Conservation (phyloP, 1,140 invertebrate genomes). For the Amphibalanus amphitrite region DNA sequence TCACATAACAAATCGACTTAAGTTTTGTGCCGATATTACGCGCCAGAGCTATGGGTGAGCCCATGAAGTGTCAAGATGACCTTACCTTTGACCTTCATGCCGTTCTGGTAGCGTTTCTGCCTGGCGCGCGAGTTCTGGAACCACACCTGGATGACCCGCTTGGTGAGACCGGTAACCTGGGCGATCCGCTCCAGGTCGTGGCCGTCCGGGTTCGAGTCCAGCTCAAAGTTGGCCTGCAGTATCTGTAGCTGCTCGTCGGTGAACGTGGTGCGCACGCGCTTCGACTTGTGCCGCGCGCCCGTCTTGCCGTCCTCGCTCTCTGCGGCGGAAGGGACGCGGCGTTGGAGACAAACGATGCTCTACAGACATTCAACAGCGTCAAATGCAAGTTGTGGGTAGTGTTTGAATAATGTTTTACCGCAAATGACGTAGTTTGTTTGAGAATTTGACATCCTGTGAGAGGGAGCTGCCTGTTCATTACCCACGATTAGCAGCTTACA, state of each 20-base stretch:
- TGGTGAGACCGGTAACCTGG: constrained; percentile 87
- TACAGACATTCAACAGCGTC: no score
- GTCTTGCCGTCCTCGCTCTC: constrained; percentile 68
- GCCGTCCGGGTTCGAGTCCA: constrained; percentile 96
- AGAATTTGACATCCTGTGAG: no score
- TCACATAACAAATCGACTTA: no score
- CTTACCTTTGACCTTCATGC: constrained; percentile 5
- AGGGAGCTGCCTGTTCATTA: no score
- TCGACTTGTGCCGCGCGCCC: constrained; percentile 81
- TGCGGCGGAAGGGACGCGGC: constrained; percentile 21
- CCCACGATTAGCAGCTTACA: no score
- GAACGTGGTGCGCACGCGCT: constrained; percentile 92
- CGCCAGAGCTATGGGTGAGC: no score
- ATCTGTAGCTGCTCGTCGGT: constrained; percentile 95
- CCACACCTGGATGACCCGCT: constrained; percentile 98
- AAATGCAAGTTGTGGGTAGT: no score
- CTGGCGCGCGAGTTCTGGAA: constrained; percentile 95
- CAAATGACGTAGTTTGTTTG: no score
- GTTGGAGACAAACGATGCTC: no score
- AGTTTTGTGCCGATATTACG: no score
- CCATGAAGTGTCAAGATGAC: no score
- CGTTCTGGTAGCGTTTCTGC: constrained; percentile 60
- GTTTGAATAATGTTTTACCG: no score
- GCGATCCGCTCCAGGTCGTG: constrained; percentile 95
- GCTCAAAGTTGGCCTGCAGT: constrained; percentile 89